phyloP scores from a whole-genome alignment of 2,888 invertebrate genomes.

The Drosophila fulvimacula region DNA sequence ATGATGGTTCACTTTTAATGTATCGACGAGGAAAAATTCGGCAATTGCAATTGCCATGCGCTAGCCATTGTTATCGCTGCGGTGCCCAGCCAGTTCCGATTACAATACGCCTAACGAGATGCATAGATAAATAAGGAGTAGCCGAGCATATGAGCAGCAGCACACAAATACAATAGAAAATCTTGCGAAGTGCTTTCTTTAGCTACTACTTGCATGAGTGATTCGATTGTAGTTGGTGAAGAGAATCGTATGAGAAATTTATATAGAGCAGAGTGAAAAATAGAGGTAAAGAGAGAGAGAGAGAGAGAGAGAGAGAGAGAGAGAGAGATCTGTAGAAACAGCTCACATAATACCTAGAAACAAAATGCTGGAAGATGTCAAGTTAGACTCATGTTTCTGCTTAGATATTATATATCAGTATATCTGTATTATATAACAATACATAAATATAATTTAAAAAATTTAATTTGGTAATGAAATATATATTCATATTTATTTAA shows the following conservation, averaged over 20 bases:
- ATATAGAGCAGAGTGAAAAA: background rate
- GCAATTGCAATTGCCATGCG: constrained; percentile 60
- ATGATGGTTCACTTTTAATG: constrained; percentile 71
- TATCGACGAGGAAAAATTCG: constrained; percentile 57
- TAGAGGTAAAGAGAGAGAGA: no score
- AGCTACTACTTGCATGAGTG: background rate
- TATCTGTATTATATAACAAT: no score
- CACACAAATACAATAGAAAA: background rate
- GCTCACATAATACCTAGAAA: background rate
- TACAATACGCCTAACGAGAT: constrained; percentile 40
- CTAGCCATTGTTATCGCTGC: constrained; percentile 61
- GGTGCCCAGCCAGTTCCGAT: constrained; percentile 44
- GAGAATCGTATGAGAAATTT: background rate
- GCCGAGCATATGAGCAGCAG: background rate
- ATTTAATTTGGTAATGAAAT: no score
- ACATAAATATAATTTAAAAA: no score
- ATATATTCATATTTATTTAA: no score
- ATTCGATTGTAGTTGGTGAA: background rate
- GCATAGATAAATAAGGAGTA: constrained; percentile 46
- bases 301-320: no score
- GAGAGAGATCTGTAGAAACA: background rate
- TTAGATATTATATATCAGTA: no score
- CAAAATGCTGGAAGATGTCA: background rate
- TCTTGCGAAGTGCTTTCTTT: constrained; percentile 6
- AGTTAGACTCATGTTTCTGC: background rate